phyloP scores from a whole-genome alignment of 1,140 invertebrate species.

The Hormaphis cornu region DNA sequence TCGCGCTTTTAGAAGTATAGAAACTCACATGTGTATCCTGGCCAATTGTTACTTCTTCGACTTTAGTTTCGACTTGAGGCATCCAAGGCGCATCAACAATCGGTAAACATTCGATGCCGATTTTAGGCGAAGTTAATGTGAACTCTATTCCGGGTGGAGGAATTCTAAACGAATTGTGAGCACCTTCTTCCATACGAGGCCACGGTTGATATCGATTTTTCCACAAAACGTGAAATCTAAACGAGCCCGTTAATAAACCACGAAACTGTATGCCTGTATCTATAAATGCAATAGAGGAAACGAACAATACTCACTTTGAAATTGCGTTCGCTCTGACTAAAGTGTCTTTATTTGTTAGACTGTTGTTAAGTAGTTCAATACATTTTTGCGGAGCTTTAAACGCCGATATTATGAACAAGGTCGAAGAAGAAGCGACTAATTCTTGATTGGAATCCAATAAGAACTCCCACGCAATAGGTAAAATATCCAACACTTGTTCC shows the following conservation, averaged over 20 bases:
- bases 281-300: neutral
- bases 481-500: slow-evolving; percentile 75
- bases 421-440: slow-evolving; percentile 68
- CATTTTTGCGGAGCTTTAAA: slow-evolving; percentile 81
- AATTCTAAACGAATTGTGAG: slow-evolving; percentile 88
- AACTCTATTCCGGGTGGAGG: slow-evolving; percentile 98
- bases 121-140: slow-evolving; percentile 95
- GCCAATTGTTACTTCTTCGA: slow-evolving; percentile 97
- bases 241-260: neutral
- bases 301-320: slow-evolving; percentile 52
- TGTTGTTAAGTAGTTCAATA: slow-evolving; percentile 74
- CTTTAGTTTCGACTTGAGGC: slow-evolving; percentile 93
- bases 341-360: slow-evolving; percentile 73
- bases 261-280: neutral
- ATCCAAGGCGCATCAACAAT: slow-evolving; percentile 99
- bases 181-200: slow-evolving; percentile 96
- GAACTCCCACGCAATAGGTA: slow-evolving; percentile 89
- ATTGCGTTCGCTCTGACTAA: slow-evolving; percentile 67
- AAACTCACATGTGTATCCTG: slow-evolving; percentile 88
- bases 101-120: slow-evolving; percentile 85
- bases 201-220: slow-evolving; percentile 96
- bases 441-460: slow-evolving; percentile 72
- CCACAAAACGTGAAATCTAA: slow-evolving; percentile 88
- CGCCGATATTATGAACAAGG: slow-evolving; percentile 83
- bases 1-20: neutral